Evolutionary conservation across 2,797 vertebrate species (phyloP).

Genomic region (Hippoglossus hippoglossus): DNA sequence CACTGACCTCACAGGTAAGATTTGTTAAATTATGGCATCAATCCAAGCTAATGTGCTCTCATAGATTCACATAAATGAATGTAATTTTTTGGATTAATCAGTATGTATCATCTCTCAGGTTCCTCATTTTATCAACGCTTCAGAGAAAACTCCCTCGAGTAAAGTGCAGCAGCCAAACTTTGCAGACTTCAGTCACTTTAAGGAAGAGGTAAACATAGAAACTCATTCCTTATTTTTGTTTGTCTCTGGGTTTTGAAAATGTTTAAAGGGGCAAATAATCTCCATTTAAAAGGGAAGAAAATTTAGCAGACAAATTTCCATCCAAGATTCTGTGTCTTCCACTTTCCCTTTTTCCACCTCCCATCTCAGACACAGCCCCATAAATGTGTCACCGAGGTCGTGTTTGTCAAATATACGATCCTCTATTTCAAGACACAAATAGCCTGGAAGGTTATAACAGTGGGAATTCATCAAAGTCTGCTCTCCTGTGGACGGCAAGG

Average conservation of each 20-base stretch:
- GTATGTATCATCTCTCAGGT: constrained; percentile 53
- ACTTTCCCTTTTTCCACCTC: background rate
- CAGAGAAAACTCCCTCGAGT: constrained; percentile 65
- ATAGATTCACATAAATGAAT: too few species aligned
- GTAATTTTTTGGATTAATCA: background rate
- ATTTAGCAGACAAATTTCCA: background rate
- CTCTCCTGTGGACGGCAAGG: background rate
- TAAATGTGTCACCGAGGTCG: constrained; percentile 37
- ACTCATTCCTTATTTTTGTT: background rate
- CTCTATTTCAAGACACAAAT: constrained; percentile 33
- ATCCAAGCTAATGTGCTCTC: background rate
- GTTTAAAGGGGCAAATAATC: background rate
- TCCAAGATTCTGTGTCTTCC: constrained; percentile 4
- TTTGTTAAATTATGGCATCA: background rate
- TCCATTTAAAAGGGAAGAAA: background rate
- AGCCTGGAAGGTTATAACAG: constrained; percentile 27
- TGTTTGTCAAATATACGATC: constrained; percentile 27
- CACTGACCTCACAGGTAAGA: constrained; percentile 88
- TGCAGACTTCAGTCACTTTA: constrained; percentile 83
- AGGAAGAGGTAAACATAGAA: constrained; percentile 79
- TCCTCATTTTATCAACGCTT: constrained; percentile 66
- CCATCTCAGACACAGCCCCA: constrained; percentile 7
- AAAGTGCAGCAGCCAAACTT: constrained; percentile 78
- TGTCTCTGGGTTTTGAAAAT: background rate
- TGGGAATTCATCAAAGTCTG: constrained; percentile 35